Conservation (phyloP, 53 echinoderm and acorn worm species). For the Echinometra lucunter region DNA sequence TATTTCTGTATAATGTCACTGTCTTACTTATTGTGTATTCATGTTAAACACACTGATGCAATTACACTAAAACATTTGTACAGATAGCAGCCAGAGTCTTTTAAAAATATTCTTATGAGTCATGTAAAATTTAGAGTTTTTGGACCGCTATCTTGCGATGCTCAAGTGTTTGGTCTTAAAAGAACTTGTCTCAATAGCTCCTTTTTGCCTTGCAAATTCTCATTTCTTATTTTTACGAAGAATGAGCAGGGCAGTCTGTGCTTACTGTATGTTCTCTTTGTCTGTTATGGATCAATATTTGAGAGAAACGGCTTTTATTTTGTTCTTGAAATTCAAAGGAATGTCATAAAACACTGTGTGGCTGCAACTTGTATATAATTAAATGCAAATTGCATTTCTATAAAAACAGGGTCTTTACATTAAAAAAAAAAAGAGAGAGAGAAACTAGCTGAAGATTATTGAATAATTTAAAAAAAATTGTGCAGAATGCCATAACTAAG, state of each 20-base stretch:
- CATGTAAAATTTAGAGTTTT: slow-evolving; percentile 1
- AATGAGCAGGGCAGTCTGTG: slow-evolving; percentile 36
- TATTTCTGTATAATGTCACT: slow-evolving; percentile 45
- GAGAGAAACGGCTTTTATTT: slow-evolving; percentile 53
- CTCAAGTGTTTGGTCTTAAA: slow-evolving; percentile 50
- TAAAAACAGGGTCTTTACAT: slow-evolving; percentile 62
- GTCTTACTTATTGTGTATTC: slow-evolving; percentile 58
- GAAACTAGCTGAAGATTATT: slow-evolving; percentile 59
- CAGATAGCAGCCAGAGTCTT: slow-evolving; percentile 32
- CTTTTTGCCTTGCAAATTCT: slow-evolving; percentile 42
- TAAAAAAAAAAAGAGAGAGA: slow-evolving; percentile 16
- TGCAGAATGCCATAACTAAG: slow-evolving; percentile 30
- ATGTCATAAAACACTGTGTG: slow-evolving; percentile 62
- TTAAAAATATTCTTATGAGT: slow-evolving; percentile 41
- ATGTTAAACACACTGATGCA: slow-evolving; percentile 56
- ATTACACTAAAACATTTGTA: slow-evolving; percentile 43
- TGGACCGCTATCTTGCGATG: background rate
- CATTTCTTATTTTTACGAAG: slow-evolving; percentile 26
- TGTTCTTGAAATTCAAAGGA: slow-evolving; percentile 52
- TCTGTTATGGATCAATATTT: slow-evolving; percentile 37
- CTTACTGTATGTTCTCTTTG: slow-evolving; percentile 34
- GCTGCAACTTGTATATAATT: slow-evolving; percentile 67
- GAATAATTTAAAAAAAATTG: slow-evolving; percentile 16
- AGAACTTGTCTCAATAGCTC: slow-evolving; percentile 35
- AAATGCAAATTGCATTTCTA: slow-evolving; percentile 58